Conservation (phyloP, 2,113 vertebrate species). For the Rhinopomastus cyanomelas region DNA sequence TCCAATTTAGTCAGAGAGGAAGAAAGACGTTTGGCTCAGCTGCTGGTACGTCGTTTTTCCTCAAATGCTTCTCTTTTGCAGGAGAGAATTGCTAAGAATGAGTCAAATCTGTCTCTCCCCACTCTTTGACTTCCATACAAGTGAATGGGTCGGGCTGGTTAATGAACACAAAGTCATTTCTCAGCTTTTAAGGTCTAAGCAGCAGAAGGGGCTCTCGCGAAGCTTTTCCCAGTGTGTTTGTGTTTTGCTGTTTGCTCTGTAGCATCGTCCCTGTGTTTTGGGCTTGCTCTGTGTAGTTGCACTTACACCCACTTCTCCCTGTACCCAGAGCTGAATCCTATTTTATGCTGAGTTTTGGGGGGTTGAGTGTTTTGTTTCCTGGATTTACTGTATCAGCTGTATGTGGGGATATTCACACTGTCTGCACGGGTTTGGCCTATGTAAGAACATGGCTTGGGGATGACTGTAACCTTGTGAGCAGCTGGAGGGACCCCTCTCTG, state of each 20-base stretch:
- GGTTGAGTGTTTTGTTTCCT: neutral
- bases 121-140: neutral
- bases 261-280: neutral
- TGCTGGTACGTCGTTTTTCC: neutral
- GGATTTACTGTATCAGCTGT: neutral
- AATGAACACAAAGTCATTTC: neutral
- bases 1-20: slow-evolving; percentile 42
- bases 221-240: neutral
- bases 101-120: neutral
- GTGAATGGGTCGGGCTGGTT: neutral
- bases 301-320: too few species aligned
- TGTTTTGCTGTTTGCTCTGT: neutral
- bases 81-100: slow-evolving; percentile 5
- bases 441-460: neutral
- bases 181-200: neutral
- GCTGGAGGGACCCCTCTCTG: neutral
- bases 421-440: fast-evolving
- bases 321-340: neutral
- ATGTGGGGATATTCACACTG: neutral
- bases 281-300: too few species aligned
- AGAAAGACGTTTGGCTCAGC: slow-evolving; percentile 8
- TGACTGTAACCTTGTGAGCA: neutral
- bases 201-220: neutral
- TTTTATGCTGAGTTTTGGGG: neutral
- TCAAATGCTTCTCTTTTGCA: neutral